Base-by-base conservation (phyloP, 1,140 invertebrate genomes). In the Eumaeus atala region DNA sequence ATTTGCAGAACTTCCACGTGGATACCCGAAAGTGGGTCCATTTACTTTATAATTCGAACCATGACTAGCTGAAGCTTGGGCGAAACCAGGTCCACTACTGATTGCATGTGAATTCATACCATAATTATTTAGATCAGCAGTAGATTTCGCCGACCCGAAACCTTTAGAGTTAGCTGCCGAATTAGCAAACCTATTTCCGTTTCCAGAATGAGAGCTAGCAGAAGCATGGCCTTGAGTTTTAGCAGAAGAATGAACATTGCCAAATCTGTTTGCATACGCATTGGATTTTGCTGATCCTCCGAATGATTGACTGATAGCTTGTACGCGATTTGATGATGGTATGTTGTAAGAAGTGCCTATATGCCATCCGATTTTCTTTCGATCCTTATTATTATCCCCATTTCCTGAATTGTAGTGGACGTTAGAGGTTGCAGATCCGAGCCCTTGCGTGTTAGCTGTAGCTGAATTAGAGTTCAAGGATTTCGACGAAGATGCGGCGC, bases 271-370 rank as follows among this genome's bases (percentile, higher is more conserved):
- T 9, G 54, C 37, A 40, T 66, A 61, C 16, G 63, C 57, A 12
- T 59, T 53, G 8, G 64, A 59, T 38, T 64, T 67, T 9, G 64
- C 57, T 63, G 64, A 21, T 57, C 64, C 44, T 66, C 60, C 63
- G 37, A 66, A 60, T 14, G 65, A 59, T 40, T 66, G 56, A 34
- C 66, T 72, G 16, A 63, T 58, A 16, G 69, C 71, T 8, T 62
- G 52, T 35, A 54, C 67, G 47, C 54, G 64, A 16, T 54, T 54
- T 3, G 62, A 58, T 12, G 64, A 54, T 47, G 67, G 67, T 11
- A 40, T 38, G 14, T 69, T 64, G 53, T 76, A 82, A 2, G 61
- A 38, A 7, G 73, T 79, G 21, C 77, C 77, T 59, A 84, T 78
- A 34, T 66, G 70, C 80, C 80, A 84, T 40, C 56, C 53, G 54